A percentile compares a stretch with the other conserved stretches of the same genome.
Evolutionary conservation across 2,113 vertebrate species (phyloP).

Genomic region (Festucalex cinctus): DNA sequence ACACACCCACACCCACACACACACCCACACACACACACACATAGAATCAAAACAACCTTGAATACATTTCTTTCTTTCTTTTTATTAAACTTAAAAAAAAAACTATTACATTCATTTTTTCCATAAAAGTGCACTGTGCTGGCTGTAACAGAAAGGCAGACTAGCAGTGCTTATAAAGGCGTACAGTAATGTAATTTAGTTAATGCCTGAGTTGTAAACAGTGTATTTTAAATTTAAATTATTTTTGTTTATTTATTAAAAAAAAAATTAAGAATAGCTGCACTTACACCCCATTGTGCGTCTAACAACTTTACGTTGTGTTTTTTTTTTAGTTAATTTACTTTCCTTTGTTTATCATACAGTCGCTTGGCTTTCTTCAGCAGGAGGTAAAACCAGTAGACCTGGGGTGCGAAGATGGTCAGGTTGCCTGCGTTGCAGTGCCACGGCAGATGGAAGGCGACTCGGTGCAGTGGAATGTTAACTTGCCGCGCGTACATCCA

Average conservation of each 20-base stretch:
- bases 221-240: background rate
- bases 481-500: conserved; percentile 75
- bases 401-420: conserved; percentile 81
- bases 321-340: background rate
- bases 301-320: background rate
- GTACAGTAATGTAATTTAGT: background rate
- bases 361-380: conserved; percentile 79
- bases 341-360: conserved; percentile 62
- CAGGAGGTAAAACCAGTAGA: conserved; percentile 88
- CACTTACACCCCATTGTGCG: background rate
- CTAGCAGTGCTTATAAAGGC: background rate
- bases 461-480: conserved; percentile 72
- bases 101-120: background rate
- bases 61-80: background rate
- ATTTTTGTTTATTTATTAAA: background rate
- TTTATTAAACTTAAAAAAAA: background rate
- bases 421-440: conserved; percentile 84
- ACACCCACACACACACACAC: no score
- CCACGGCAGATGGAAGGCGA: conserved; percentile 79
- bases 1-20: no score
- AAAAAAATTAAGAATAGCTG: background rate
- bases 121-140: background rate
- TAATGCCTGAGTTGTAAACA: background rate
- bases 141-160: conserved; percentile 1
- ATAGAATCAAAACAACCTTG: background rate